Conservation (phyloP, 2,888 invertebrate species). For the Himalopsyche kuldschensis region DNA sequence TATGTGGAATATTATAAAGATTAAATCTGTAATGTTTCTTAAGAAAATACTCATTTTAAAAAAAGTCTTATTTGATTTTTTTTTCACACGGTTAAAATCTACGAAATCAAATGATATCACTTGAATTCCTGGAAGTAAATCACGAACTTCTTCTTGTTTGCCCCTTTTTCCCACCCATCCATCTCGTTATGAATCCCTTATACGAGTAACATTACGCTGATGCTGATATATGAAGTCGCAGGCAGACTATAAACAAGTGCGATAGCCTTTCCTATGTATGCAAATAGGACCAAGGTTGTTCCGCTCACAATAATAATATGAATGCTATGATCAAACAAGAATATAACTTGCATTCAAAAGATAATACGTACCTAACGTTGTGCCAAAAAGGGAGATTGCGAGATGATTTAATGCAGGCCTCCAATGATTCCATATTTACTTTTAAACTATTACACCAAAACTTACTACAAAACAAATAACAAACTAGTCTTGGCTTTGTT, state of each 20-base stretch:
- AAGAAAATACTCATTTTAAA: too few species aligned
- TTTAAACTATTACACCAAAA: too few species aligned
- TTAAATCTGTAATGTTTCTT: too few species aligned
- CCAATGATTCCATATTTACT: too few species aligned
- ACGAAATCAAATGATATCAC: neutral
- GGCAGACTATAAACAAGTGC: neutral
- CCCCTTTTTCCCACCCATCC: slow-evolving; percentile 2
- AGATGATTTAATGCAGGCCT: too few species aligned
- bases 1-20: too few species aligned
- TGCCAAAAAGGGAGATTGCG: too few species aligned
- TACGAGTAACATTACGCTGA: slow-evolving; percentile 9
- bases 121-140: neutral
- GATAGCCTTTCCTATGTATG: neutral
- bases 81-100: too few species aligned
- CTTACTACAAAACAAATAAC: too few species aligned
- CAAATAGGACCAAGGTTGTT: neutral
- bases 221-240: neutral
- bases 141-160: neutral
- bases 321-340: neutral
- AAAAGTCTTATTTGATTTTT: too few species aligned
- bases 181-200: slow-evolving; percentile 14
- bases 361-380: neutral
- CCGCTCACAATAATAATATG: neutral
- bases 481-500: too few species aligned
- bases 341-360: neutral